Evolutionary conservation across 2,797 vertebrate genomes (phyloP), one percentile per base, ranked within the genome.

Genomic region (Lithobates sylvaticus): DNA sequence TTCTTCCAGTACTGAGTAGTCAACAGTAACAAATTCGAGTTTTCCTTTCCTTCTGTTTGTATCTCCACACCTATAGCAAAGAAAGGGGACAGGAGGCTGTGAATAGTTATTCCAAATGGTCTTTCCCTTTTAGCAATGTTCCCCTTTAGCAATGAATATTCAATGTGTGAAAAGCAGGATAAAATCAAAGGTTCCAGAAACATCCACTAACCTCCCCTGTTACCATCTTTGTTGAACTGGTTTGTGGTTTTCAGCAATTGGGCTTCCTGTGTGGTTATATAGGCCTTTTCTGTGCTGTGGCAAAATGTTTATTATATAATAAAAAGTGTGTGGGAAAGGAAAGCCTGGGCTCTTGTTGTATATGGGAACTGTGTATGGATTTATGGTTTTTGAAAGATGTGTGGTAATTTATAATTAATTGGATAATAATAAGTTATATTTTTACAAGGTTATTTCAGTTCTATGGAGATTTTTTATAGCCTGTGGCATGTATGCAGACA

Each of bases 401-500:
- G 81, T 70, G 76, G 86, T 87, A 87, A 87, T 84, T 84, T 78
- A 58, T 87, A 84, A 87, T 87, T 87, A 87, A 87, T 84, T 87
- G 81, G 83, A 87, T 87, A 84, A 87, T 87, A 83, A 75, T 83
- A 87, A 36, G 86, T 84, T 84, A 68, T 71, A 36, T 83, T 87
- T 83, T 83, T 79, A 73, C 73, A 83, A 75, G 75, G 39, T 79
- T 72, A 74, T 73, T 82, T 74, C 81, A 29, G 29, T 84, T 54
- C 81, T 73, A 64, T 77, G 36, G 58, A 76, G 70, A 61, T 82
- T 58, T 81, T 36, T 76, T 78, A 76, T 18, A 76, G 47, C 70
- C 69, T 76, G 85, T 64, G 73, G 73, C 78, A 77, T 82, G 77
- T 71, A 76, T 65, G 36, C 85, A 86, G 79, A 77, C 85, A 86